phyloP scores from a whole-genome alignment of 2,797 vertebrate genomes.

The Microctenopoma lineatum region DNA sequence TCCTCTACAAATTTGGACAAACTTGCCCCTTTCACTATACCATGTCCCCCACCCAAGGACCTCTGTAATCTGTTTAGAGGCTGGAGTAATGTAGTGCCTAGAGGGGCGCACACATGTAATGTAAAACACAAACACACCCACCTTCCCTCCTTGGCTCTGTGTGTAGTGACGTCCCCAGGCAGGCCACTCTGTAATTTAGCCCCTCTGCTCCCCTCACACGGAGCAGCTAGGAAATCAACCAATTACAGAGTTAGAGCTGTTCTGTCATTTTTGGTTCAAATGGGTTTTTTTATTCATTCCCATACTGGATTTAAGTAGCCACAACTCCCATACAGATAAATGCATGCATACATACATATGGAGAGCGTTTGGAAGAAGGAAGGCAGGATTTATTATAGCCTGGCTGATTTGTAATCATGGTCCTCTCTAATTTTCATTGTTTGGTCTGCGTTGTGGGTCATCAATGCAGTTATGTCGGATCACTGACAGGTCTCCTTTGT shows the following conservation, averaged over 20 bases:
- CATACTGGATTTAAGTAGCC: slow-evolving; percentile 53
- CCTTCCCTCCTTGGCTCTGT: slow-evolving; percentile 63
- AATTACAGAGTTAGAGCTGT: slow-evolving; percentile 75
- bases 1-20: slow-evolving; percentile 51
- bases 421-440: slow-evolving; percentile 58
- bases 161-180: slow-evolving; percentile 75
- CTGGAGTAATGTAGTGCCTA: slow-evolving; percentile 30
- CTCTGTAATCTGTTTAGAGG: slow-evolving; percentile 71
- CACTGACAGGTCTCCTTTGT: slow-evolving; percentile 13
- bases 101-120: slow-evolving; percentile 23
- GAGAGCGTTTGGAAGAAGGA: slow-evolving; percentile 52
- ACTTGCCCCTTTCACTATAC: slow-evolving; percentile 43
- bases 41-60: slow-evolving; percentile 43
- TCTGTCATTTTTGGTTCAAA: slow-evolving; percentile 67
- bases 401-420: slow-evolving; percentile 71
- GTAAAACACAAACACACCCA: slow-evolving; percentile 65
- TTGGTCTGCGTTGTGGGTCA: slow-evolving; percentile 58
- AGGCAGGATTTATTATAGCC: slow-evolving; percentile 54
- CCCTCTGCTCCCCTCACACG: slow-evolving; percentile 69
- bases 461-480: slow-evolving; percentile 62
- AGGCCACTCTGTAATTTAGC: slow-evolving; percentile 82
- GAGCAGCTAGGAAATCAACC: slow-evolving; percentile 72
- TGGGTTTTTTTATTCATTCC: slow-evolving; percentile 44
- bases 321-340: slow-evolving; percentile 12
- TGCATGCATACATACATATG: slow-evolving; percentile 3